phyloP scores from a whole-genome alignment of 2,797 vertebrate genomes.

The Anguilla megastoma region DNA sequence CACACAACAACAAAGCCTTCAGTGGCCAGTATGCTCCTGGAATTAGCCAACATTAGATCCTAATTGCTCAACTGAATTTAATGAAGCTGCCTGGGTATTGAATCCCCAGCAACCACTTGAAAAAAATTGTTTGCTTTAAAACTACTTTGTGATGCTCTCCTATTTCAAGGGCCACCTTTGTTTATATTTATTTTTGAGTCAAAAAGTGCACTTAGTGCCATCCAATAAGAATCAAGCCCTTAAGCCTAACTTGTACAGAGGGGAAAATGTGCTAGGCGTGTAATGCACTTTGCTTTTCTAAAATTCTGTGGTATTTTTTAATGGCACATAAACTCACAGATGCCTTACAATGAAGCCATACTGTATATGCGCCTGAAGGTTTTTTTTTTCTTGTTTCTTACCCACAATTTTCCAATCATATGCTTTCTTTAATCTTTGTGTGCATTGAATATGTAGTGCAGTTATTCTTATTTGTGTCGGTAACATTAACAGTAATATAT shows the following conservation, averaged over 20 bases:
- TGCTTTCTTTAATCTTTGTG: slow-evolving; percentile 21
- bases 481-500: slow-evolving; percentile 54
- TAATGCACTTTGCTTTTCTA: not conserved
- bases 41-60: not conserved
- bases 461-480: slow-evolving; percentile 46
- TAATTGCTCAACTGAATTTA: not conserved
- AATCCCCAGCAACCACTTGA: not conserved
- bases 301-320: not conserved
- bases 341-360: not conserved
- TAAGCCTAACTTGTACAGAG: not conserved
- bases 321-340: not conserved
- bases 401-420: slow-evolving; percentile 13
- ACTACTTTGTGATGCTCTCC: not conserved
- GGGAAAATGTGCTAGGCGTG: not conserved
- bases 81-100: not conserved
- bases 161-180: not conserved
- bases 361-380: not conserved
- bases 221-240: not conserved
- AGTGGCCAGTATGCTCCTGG: not conserved
- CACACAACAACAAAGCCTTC: not conserved
- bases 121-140: not conserved
- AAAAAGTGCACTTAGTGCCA: not conserved
- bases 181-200: not conserved
- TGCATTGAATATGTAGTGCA: slow-evolving; percentile 29
- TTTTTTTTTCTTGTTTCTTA: not conserved